A percentile compares a stretch with the other conserved stretches of the same genome.
These are phyloP conservation scores for Onthophagus taurus DNA, from an alignment of 1,140 invertebrate species.

Conservation along the genomic window DNA sequence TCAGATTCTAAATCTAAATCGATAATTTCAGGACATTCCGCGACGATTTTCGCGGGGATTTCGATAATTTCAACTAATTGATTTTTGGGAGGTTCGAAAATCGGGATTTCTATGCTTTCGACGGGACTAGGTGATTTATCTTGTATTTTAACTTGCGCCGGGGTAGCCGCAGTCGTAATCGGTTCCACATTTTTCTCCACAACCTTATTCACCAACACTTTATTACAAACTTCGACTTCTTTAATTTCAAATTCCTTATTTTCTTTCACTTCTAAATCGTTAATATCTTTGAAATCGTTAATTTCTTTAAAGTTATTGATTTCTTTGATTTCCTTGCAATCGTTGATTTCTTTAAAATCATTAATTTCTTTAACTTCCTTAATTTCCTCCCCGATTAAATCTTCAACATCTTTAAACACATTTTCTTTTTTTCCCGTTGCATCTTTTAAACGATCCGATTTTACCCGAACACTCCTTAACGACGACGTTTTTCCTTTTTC, in stretches of 20 bases:
- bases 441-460: slow-evolving; percentile 41
- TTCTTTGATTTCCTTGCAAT: too few relatives aligned
- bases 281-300: too few relatives aligned
- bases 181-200: slow-evolving; percentile 26
- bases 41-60: slow-evolving; percentile 40
- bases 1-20: slow-evolving; percentile 43
- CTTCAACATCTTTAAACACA: too few relatives aligned
- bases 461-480: slow-evolving; percentile 49
- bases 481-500: slow-evolving; percentile 42
- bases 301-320: neutral
- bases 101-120: slow-evolving; percentile 47
- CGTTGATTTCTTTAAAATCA: neutral
- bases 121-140: slow-evolving; percentile 39
- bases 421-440: slow-evolving; percentile 2
- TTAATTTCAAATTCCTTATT: slow-evolving; percentile 8
- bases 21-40: slow-evolving; percentile 54
- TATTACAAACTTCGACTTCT: slow-evolving; percentile 9
- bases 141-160: slow-evolving; percentile 20
- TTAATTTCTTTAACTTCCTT: neutral
- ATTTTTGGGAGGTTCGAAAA: too few relatives aligned
- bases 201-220: neutral
- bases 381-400: neutral
- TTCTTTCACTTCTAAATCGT: slow-evolving; percentile 10
- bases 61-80: slow-evolving; percentile 22
- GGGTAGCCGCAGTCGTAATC: slow-evolving; percentile 20